A percentile compares a stretch with the other conserved stretches of the same genome.
Evolutionary conservation across 2,888 invertebrate genomes (phyloP).

Genomic region (Calameuta filiformis): DNA sequence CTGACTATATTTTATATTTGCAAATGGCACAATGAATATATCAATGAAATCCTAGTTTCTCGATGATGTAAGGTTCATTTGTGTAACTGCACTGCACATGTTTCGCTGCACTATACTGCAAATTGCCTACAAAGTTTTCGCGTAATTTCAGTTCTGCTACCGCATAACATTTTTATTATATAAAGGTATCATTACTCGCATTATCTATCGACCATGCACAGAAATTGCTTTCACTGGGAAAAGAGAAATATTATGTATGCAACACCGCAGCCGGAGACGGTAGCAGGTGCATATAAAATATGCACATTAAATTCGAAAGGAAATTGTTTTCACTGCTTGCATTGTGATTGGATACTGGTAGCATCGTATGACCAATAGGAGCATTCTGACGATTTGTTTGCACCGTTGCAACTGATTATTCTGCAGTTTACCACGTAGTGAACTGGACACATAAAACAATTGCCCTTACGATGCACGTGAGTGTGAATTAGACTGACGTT

Average conservation of each 20-base stretch:
- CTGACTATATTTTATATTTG: neutral
- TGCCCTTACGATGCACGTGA: neutral
- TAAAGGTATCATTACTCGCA: neutral
- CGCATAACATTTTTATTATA: neutral
- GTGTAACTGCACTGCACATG: neutral
- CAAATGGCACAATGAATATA: no score
- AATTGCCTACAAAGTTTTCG: neutral
- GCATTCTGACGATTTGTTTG: neutral
- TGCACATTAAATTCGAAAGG: conserved; percentile 10
- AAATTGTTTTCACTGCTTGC: conserved; percentile 10
- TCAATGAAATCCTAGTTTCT: neutral
- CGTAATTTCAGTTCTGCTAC: neutral
- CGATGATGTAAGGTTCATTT: neutral
- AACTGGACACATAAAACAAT: neutral
- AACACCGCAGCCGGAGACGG: neutral
- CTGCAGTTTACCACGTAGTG: neutral
- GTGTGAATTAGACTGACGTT: neutral
- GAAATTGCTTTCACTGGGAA: neutral
- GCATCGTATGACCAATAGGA: neutral
- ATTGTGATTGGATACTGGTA: conserved; percentile 1
- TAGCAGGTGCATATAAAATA: conserved; percentile 13
- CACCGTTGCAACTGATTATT: neutral
- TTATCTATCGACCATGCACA: neutral
- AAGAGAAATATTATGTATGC: neutral
- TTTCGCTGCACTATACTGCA: neutral